Percentiles rank a stretch among this genome's conserved stretches.
Conservation (phyloP, 37 sponge, comb jelly and placozoan genomes). For the Aplysina aerophoba region DNA sequence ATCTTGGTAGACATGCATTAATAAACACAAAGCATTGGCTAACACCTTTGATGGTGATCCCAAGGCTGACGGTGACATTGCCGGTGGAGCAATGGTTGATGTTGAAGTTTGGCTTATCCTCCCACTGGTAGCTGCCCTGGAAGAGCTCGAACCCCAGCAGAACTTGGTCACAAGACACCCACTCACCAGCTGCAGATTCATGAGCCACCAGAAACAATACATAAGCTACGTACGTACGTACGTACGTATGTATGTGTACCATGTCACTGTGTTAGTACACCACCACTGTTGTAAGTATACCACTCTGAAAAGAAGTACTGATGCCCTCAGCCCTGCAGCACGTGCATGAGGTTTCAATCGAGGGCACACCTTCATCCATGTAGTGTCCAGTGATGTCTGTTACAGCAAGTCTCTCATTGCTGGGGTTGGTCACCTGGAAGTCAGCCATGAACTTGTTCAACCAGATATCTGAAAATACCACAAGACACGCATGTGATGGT, state of each 20-base stretch:
- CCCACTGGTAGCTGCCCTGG: constrained; percentile 31
- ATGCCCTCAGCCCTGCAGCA: too few relatives aligned
- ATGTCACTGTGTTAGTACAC: too few relatives aligned
- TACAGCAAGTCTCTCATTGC: constrained; percentile 5
- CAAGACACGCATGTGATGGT: too few relatives aligned
- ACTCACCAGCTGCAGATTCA: constrained; percentile 53
- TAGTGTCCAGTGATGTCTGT: constrained; percentile 54
- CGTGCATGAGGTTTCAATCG: too few relatives aligned
- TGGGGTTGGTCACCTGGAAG: constrained; percentile 40
- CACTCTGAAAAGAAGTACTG: too few relatives aligned
- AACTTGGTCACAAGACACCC: constrained; percentile 47
- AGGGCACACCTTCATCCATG: constrained; percentile 38
- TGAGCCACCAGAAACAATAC: too few relatives aligned
- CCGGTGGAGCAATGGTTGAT: constrained; percentile 43
- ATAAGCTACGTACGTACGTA: too few relatives aligned
- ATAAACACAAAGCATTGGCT: too few relatives aligned
- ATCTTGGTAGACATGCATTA: too few relatives aligned
- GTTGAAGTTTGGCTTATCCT: constrained; percentile 51
- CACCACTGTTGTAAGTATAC: too few relatives aligned
- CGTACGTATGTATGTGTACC: too few relatives aligned
- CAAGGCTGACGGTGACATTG: constrained; percentile 39
- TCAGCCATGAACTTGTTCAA: constrained; percentile 47
- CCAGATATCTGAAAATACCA: constrained; percentile 54
- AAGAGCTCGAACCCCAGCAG: constrained; percentile 29
- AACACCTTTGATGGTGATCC: constrained; percentile 59